Conservation (phyloP, 53 echinoderm and acorn worm species). For the Stichopus horrens region DNA sequence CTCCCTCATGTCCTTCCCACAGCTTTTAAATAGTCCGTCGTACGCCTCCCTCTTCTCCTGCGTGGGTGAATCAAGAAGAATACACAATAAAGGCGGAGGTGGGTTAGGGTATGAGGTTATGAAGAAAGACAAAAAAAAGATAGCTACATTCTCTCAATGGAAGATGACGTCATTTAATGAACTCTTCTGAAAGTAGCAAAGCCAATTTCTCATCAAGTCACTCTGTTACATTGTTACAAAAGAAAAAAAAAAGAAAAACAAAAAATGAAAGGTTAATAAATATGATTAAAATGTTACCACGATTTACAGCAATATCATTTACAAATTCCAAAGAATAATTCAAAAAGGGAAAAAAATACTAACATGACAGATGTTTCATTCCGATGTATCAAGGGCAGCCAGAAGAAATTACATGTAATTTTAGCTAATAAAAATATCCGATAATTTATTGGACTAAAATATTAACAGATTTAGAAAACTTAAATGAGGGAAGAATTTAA, state of each 20-base stretch:
- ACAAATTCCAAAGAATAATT: not conserved
- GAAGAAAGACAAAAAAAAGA: not conserved
- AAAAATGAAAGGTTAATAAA: not conserved
- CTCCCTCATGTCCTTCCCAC: too few species aligned
- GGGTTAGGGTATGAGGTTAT: not conserved
- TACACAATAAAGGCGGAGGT: too few species aligned
- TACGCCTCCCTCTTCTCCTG: too few species aligned
- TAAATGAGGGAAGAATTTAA: too few species aligned
- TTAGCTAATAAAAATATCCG: too few species aligned
- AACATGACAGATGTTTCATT: too few species aligned
- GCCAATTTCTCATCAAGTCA: constrained; percentile 29
- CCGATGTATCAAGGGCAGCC: too few species aligned
- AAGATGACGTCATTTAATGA: constrained; percentile 40
- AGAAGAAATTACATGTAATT: too few species aligned
- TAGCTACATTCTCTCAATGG: not conserved
- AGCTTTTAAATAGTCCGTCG: too few species aligned
- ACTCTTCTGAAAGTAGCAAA: constrained; percentile 38
- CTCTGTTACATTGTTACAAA: constrained; percentile 32
- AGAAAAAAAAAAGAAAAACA: constrained; percentile 8
- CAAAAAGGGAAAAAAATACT: not conserved
- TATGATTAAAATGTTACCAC: not conserved
- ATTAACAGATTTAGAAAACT: too few species aligned
- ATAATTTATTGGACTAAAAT: too few species aligned
- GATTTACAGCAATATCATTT: not conserved
- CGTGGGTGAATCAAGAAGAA: too few species aligned